Evolutionary conservation across 2,797 vertebrate genomes (phyloP).

Genomic region (Decapterus maruadsi): DNA sequence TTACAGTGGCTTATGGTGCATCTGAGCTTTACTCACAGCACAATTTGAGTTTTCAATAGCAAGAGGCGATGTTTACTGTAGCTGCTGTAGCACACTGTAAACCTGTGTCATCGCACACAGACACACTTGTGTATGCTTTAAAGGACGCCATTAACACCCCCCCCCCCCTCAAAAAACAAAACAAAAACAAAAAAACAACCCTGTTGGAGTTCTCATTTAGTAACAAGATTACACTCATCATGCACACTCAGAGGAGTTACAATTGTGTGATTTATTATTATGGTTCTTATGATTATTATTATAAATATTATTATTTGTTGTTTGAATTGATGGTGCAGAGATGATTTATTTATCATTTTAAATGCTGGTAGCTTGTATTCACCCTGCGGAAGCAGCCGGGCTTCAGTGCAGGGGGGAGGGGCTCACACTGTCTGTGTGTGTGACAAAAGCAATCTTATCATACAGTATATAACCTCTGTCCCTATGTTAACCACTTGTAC

Average conservation of each 20-base stretch:
- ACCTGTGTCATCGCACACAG: constrained; percentile 12
- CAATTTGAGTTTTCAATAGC: constrained; percentile 12
- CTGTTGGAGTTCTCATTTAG: constrained; percentile 8
- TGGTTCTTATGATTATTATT: constrained; percentile 39
- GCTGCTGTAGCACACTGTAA: constrained; percentile 12
- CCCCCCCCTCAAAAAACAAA: too few relatives aligned
- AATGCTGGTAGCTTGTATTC: constrained; percentile 59
- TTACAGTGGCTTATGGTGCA: constrained; percentile 50
- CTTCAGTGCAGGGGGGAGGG: constrained; percentile 24
- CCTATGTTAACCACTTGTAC: constrained; percentile 93
- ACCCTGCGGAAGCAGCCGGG: constrained; percentile 10
- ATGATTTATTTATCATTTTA: constrained; percentile 79
- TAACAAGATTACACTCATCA: constrained; percentile 14
- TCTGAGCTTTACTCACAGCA: constrained; percentile 35
- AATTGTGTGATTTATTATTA: constrained; percentile 70
- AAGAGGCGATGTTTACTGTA: constrained; percentile 8
- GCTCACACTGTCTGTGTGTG: constrained; percentile 56
- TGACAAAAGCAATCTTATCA: constrained; percentile 69
- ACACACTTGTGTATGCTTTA: constrained; percentile 7
- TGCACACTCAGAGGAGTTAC: constrained; percentile 46
- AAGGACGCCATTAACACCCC: background rate
- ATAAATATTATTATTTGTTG: constrained; percentile 61
- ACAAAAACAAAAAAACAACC: too few relatives aligned
- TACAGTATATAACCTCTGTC: constrained; percentile 81
- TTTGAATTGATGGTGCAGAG: constrained; percentile 71